These are phyloP conservation scores for Parus major DNA, from an alignment of 2,113 vertebrate genomes.

Conservation along the genomic window DNA sequence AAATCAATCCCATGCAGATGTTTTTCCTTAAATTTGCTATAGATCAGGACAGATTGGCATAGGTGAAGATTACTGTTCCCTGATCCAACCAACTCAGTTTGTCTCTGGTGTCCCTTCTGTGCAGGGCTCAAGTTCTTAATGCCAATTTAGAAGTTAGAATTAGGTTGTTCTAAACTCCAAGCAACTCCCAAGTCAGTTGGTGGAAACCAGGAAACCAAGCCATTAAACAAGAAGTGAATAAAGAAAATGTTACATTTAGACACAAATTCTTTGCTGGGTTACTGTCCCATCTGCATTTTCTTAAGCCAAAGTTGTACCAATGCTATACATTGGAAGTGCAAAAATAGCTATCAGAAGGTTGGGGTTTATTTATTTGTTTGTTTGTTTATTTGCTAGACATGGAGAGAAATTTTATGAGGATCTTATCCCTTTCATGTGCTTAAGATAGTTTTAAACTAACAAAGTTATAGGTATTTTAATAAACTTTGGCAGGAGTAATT, in stretches of 20 bases:
- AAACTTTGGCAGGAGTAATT: slow-evolving; percentile 57
- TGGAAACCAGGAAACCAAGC: background rate
- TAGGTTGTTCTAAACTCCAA: background rate
- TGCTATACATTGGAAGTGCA: background rate
- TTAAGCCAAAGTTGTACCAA: background rate
- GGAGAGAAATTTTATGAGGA: background rate
- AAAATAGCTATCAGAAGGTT: background rate
- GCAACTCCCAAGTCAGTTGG: background rate
- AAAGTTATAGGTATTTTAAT: slow-evolving; percentile 19
- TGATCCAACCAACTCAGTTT: background rate
- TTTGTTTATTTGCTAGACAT: background rate
- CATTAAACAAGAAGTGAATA: background rate
- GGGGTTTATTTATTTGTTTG: background rate
- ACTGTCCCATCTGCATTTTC: background rate
- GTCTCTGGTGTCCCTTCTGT: background rate
- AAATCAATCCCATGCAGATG: background rate
- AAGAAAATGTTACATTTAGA: background rate
- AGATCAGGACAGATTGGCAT: background rate
- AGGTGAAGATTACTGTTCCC: background rate
- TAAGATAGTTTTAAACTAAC: slow-evolving; percentile 28
- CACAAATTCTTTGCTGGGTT: background rate
- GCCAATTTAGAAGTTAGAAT: background rate
- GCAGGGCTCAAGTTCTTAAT: background rate
- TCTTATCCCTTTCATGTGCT: slow-evolving; percentile 6
- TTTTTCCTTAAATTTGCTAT: background rate